Conservation (phyloP, 2,888 invertebrate genomes). For the Kuschelorhynchus macadamiae region DNA sequence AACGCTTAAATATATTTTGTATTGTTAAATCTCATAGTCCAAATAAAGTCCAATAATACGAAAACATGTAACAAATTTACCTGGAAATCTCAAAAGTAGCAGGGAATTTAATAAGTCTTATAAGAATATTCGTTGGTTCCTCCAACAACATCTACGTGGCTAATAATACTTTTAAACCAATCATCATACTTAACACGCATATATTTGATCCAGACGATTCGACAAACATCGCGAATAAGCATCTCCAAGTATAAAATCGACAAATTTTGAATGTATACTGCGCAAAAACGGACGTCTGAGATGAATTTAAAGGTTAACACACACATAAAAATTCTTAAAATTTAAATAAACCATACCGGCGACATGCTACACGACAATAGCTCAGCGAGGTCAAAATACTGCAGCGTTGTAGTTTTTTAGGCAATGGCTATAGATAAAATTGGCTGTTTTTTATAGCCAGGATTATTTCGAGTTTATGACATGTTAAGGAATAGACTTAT, state of each 20-base stretch:
- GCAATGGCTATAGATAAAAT: conserved; percentile 3
- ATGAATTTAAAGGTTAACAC: conserved; percentile 17
- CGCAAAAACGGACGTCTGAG: conserved; percentile 6
- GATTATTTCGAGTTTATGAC: no score
- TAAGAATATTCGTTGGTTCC: no score
- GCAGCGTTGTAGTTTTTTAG: conserved; percentile 2
- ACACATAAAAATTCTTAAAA: conserved; percentile 20
- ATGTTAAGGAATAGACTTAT: no score
- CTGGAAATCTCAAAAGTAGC: no score
- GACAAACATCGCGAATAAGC: neutral
- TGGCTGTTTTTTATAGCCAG: neutral
- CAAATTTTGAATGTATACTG: conserved; percentile 1
- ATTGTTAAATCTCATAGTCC: no score
- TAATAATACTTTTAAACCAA: neutral
- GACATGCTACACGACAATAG: neutral
- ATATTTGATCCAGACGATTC: neutral
- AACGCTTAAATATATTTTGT: no score
- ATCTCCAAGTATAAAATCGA: conserved; percentile 17
- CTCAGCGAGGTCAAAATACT: conserved; percentile 23
- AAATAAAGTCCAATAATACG: no score
- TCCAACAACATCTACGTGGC: no score
- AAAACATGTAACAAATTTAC: no score
- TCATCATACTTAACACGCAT: neutral
- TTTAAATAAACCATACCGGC: conserved; percentile 12
- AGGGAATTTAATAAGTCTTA: no score